Evolutionary conservation across 1,140 invertebrate genomes (phyloP), one percentile per base, ranked within the genome.

Genomic region (Drosophila asahinai): DNA sequence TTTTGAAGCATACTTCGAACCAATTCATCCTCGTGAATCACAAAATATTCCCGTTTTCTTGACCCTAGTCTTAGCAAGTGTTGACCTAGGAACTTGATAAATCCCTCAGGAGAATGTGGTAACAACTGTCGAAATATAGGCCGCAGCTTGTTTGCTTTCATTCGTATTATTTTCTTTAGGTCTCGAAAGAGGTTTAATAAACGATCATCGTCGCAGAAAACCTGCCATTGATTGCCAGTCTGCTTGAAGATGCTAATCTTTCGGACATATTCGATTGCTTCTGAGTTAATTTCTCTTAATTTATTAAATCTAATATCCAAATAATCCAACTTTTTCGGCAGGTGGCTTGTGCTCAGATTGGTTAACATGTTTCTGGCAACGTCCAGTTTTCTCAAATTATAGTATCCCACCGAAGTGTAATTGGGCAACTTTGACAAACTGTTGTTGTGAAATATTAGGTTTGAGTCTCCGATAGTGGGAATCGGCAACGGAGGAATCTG

Each of bases 271-370:
- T 58, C n/a, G 0, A 71, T 15, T 19, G 42, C 0, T 1, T 58
- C 17, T 6, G 11, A n/a, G 8, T n/a, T 15, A 12, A 72, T 33
- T 9, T 70, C 5, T 8, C 2, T 11, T 11, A 72, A 17, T 40
- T 42, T 9, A n/a, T 72, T 72, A n/a, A 40, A 27, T 11, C 52
- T 49, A 11, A 72, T 33, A 12, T 72, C 68, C 2, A 72, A 11
- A 15, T 25, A 58, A 8, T 71, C 27, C 8, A 72, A 12, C 17
- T 38, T 40, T 3, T 3, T 19, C 0, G 68, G 65, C 3, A 72
- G 43, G 17, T 40, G 5, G 3, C 9, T 15, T 2, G 19, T 42
- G 5, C 15, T 19, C 4, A 71, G 19, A 12, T 36, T 17, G 6
- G 9, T 27, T n/a, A 70, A 27, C 1, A 5, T 2, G 7, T 72